These are phyloP conservation scores for Chrysocyon brachyurus DNA, from an alignment of 2,797 vertebrate genomes.

Conservation along the genomic window DNA sequence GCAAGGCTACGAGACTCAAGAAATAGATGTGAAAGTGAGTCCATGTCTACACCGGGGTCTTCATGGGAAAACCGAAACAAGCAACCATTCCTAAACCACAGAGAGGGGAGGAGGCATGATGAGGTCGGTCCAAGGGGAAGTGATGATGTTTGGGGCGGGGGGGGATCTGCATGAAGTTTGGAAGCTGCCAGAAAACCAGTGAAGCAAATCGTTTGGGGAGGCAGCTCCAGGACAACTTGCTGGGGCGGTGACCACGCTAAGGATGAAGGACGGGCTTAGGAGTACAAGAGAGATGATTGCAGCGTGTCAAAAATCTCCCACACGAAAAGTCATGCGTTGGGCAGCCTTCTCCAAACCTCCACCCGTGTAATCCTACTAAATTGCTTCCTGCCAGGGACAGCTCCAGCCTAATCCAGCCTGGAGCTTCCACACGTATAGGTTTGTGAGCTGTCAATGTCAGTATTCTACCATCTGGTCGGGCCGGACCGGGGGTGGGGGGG, in stretches of 20 bases:
- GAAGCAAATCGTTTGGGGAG: background rate
- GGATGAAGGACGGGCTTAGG: background rate
- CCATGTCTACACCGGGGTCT: background rate
- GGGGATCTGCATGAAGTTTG: background rate
- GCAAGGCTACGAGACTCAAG: background rate
- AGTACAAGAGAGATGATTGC: background rate
- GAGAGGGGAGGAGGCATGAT: background rate
- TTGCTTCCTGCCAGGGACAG: constrained; percentile 36
- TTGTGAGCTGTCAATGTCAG: background rate
- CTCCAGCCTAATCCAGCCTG: background rate
- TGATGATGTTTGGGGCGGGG: background rate
- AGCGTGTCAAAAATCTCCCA: background rate
- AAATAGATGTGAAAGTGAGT: background rate
- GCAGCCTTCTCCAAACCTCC: background rate
- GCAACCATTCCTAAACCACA: background rate
- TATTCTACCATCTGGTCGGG: background rate
- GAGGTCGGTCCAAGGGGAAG: background rate
- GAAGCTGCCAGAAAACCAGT: background rate
- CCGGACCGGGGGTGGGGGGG: background rate
- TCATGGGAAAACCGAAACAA: constrained; percentile 37
- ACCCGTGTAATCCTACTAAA: constrained; percentile 11
- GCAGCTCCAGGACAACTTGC: background rate
- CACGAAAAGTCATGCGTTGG: background rate
- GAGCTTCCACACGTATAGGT: background rate
- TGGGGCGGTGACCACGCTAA: background rate